Percentiles rank a stretch among this genome's conserved stretches.
phyloP scores from a whole-genome alignment of 2,888 invertebrate genomes.

The Volucella inanis region DNA sequence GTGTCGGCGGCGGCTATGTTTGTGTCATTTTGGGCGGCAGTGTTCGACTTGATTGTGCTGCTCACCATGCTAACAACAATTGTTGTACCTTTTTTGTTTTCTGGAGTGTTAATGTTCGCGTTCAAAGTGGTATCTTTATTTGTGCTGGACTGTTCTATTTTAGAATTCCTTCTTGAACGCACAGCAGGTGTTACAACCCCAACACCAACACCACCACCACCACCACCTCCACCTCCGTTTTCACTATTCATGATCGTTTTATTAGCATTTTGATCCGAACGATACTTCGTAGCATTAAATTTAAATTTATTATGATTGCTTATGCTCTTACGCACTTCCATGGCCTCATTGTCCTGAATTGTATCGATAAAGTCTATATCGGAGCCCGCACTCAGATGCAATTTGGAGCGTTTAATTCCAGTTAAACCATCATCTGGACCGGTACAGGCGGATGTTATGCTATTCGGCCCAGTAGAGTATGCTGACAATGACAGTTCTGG shows the following conservation, averaged over 20 bases:
- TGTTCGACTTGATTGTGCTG: slow-evolving; percentile 70
- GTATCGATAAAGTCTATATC: slow-evolving; percentile 89
- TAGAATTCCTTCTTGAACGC: slow-evolving; percentile 82
- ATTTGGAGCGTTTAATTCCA: slow-evolving; percentile 87
- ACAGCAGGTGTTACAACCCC: slow-evolving; percentile 58
- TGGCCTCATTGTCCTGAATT: slow-evolving; percentile 81
- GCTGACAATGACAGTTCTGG: slow-evolving; percentile 85
- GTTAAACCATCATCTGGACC: slow-evolving; percentile 93
- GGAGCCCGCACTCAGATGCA: slow-evolving; percentile 87
- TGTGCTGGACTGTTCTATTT: slow-evolving; percentile 75
- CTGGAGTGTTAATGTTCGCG: slow-evolving; percentile 6
- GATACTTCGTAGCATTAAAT: slow-evolving; percentile 75
- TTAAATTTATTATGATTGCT: slow-evolving; percentile 80
- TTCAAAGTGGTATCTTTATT: slow-evolving; percentile 12
- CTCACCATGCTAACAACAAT: slow-evolving; percentile 82
- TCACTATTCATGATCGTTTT: slow-evolving; percentile 61
- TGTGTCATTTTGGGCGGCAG: slow-evolving; percentile 36
- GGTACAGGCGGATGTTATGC: slow-evolving; percentile 89
- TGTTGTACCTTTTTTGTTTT: slow-evolving; percentile 78
- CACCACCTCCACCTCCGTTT: slow-evolving; percentile 64
- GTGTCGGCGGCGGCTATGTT: slow-evolving; percentile 21
- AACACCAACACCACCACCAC: neutral
- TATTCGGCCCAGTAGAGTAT: slow-evolving; percentile 84
- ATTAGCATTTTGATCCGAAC: slow-evolving; percentile 79
- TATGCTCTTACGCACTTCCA: slow-evolving; percentile 81